phyloP scores from a whole-genome alignment of 2,797 vertebrate species.

The Falco rusticolus region DNA sequence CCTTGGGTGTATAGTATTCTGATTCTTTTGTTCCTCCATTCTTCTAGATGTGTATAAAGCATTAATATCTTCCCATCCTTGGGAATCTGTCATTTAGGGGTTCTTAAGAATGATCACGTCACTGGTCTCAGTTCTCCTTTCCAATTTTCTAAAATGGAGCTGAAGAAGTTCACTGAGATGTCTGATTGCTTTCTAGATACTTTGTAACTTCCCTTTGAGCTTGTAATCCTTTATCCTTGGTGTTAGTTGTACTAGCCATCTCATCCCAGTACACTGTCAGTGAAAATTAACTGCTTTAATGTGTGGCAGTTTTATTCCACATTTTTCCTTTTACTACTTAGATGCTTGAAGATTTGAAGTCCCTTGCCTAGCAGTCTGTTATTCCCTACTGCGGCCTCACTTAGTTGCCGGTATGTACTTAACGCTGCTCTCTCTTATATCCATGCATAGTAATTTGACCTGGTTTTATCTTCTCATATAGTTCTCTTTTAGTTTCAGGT shows the following conservation, averaged over 20 bases:
- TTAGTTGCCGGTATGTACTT: not conserved
- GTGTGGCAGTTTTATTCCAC: not conserved
- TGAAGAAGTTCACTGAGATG: not conserved
- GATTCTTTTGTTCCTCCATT: fast-evolving
- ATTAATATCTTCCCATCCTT: not conserved
- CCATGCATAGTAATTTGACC: not conserved
- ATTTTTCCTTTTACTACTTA: not conserved
- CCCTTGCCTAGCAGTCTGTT: not conserved
- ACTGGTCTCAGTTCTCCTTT: constrained; percentile 23
- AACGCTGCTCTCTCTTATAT: not conserved
- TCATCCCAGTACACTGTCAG: not conserved
- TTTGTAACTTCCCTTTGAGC: not conserved
- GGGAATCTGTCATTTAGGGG: not conserved
- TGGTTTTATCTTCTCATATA: not conserved
- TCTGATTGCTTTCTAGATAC: not conserved
- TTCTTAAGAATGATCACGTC: not conserved
- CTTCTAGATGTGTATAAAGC: not conserved
- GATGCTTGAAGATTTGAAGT: not conserved
- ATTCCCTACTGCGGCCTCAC: not conserved
- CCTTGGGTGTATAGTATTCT: not conserved
- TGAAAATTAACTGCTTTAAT: not conserved
- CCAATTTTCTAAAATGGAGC: not conserved
- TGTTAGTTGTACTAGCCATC: not conserved
- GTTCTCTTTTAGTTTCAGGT: not conserved
- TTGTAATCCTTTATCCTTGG: not conserved